Evolutionary conservation across 2,888 invertebrate species (phyloP).

Genomic region (Tetragnatha montana): DNA sequence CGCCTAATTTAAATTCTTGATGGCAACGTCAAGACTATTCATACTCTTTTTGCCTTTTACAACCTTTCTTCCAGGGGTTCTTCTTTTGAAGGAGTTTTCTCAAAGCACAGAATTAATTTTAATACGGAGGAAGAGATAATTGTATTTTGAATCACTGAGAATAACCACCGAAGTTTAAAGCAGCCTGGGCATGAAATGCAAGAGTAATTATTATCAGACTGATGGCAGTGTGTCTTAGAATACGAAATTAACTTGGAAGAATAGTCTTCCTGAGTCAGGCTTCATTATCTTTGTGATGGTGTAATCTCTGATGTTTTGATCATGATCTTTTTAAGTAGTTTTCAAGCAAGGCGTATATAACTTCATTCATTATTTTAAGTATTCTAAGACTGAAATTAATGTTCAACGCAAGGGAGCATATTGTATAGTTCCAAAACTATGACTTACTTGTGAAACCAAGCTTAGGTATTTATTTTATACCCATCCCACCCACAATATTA

Average conservation of each 20-base stretch:
- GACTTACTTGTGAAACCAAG: no score
- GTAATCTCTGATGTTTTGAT: neutral
- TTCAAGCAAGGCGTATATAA: neutral
- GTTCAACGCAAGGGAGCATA: neutral
- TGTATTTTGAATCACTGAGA: constrained; percentile 13
- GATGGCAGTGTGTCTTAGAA: neutral
- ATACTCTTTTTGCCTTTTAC: constrained; percentile 13
- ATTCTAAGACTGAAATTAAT: neutral
- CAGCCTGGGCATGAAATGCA: constrained; percentile 10
- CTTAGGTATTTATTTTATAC: no score
- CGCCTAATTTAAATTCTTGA: constrained; percentile 47
- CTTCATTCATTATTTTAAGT: neutral
- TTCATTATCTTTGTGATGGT: neutral
- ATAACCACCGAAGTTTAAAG: constrained; percentile 22
- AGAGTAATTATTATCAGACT: constrained; percentile 25
- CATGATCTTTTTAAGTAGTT: neutral
- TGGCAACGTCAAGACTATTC: constrained; percentile 25
- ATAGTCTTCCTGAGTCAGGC: neutral
- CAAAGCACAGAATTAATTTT: constrained; percentile 42
- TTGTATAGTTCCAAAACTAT: no score
- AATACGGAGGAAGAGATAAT: constrained; percentile 22
- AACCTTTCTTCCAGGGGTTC: constrained; percentile 17
- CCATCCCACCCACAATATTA: no score
- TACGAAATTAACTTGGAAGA: neutral
- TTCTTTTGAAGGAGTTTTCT: neutral